These are phyloP conservation scores for Virgularia gustaviana DNA, from an alignment of 92 coral and sea anemone genomes.

Conservation along the genomic window DNA sequence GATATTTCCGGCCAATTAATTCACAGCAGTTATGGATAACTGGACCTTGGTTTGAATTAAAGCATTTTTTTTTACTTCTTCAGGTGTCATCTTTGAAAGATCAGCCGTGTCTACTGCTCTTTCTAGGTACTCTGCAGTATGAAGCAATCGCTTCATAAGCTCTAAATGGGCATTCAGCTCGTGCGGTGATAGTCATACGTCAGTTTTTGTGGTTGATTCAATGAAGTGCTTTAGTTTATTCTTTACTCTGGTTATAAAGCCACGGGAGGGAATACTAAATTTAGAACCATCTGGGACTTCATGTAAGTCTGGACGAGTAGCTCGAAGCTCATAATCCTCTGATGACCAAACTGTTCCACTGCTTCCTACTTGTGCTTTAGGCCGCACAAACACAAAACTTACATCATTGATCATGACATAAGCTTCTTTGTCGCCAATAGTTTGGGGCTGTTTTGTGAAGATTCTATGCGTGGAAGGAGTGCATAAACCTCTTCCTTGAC, in stretches of 20 bases:
- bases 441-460: constrained; percentile 48
- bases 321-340: constrained; percentile 9
- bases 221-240: constrained; percentile 51
- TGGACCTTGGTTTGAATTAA: constrained; percentile 31
- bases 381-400: constrained; percentile 20
- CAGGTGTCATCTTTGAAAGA: constrained; percentile 42
- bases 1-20: constrained; percentile 26
- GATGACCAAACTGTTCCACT: constrained; percentile 30
- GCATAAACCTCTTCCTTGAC: neutral
- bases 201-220: constrained; percentile 42
- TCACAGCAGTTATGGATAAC: constrained; percentile 36
- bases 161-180: neutral
- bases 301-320: constrained; percentile 12
- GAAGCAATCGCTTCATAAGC: constrained; percentile 8
- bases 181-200: constrained; percentile 31
- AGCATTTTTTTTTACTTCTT: constrained; percentile 27
- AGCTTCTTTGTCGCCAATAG: constrained; percentile 20
- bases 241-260: constrained; percentile 40
- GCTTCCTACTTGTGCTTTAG: constrained; percentile 6
- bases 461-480: constrained; percentile 15
- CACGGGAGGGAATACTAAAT: constrained; percentile 33
- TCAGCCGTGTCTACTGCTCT: constrained; percentile 32
- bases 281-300: constrained; percentile 38
- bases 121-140: constrained; percentile 50
- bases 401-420: neutral